Conservation (phyloP, 2,113 vertebrate species). For the Barbus barbus region DNA sequence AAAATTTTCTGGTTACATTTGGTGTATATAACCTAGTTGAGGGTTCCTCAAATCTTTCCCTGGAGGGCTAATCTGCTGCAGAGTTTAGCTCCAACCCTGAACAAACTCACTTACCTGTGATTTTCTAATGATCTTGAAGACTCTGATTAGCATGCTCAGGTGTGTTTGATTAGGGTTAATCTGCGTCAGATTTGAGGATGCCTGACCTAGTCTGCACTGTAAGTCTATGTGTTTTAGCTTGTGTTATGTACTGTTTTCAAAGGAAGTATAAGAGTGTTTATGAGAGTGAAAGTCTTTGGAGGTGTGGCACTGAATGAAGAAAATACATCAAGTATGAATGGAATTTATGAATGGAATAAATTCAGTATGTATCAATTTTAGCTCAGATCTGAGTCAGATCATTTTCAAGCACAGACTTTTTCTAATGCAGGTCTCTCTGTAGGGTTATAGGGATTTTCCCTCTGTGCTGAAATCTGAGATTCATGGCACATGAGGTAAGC, state of each 20-base stretch:
- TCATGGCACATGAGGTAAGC: slow-evolving; percentile 58
- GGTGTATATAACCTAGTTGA: too few species aligned
- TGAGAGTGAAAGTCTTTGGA: not conserved
- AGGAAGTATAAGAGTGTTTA: not conserved
- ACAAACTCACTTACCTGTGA: too few species aligned
- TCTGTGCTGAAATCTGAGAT: slow-evolving; percentile 64
- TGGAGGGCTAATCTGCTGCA: too few species aligned
- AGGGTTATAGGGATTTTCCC: slow-evolving; percentile 64
- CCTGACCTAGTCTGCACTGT: not conserved
- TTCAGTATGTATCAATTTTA: not conserved
- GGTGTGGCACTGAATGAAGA: not conserved
- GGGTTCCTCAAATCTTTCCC: too few species aligned
- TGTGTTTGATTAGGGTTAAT: too few species aligned
- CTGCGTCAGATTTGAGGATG: too few species aligned
- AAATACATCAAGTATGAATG: not conserved
- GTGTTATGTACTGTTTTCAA: not conserved
- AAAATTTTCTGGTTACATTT: too few species aligned
- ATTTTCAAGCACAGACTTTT: slow-evolving; percentile 29
- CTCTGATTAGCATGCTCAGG: too few species aligned
- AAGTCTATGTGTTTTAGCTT: not conserved
- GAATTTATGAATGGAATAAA: not conserved
- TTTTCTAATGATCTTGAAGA: too few species aligned
- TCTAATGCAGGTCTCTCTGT: slow-evolving; percentile 43
- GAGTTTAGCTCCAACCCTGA: too few species aligned
- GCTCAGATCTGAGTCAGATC: not conserved